These are phyloP conservation scores for Cotesia typhae DNA, from an alignment of 1,140 invertebrate species.

Conservation along the genomic window DNA sequence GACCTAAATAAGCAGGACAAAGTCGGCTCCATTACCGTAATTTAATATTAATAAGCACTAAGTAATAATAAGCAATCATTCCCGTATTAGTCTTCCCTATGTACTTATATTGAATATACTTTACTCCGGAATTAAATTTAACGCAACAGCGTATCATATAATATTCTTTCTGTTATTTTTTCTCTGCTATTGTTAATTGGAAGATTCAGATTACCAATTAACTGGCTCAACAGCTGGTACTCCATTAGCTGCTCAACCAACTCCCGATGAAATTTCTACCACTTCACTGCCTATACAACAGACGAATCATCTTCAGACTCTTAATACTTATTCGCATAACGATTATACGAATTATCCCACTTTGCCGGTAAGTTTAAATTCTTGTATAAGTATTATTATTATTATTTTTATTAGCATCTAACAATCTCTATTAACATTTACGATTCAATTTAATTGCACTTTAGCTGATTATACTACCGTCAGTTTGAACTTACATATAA, in stretches of 20 bases:
- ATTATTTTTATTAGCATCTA: constrained; percentile 1
- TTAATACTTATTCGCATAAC: constrained; percentile 56
- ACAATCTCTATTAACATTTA: too few species aligned
- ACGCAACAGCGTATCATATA: too few species aligned
- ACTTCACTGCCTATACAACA: constrained; percentile 57
- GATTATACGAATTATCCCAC: constrained; percentile 64
- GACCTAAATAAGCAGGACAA: too few species aligned
- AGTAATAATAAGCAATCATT: too few species aligned
- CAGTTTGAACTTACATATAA: too few species aligned
- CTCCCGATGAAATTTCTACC: constrained; percentile 59
- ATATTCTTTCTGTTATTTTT: constrained; percentile 33
- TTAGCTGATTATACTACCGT: too few species aligned
- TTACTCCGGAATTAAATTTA: too few species aligned
- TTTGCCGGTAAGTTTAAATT: constrained; percentile 56
- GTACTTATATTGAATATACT: too few species aligned
- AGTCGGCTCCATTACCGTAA: too few species aligned
- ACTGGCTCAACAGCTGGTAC: constrained; percentile 69
- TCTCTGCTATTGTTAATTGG: constrained; percentile 45
- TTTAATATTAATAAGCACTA: too few species aligned
- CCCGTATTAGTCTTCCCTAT: too few species aligned
- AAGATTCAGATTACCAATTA: constrained; percentile 74
- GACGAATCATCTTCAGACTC: constrained; percentile 56
- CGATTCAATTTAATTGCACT: too few species aligned
- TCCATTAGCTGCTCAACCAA: constrained; percentile 61
- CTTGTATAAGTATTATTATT: neutral